These are phyloP conservation scores for Rhopalosiphum padi DNA, from an alignment of 1,140 invertebrate genomes.

Conservation along the genomic window DNA sequence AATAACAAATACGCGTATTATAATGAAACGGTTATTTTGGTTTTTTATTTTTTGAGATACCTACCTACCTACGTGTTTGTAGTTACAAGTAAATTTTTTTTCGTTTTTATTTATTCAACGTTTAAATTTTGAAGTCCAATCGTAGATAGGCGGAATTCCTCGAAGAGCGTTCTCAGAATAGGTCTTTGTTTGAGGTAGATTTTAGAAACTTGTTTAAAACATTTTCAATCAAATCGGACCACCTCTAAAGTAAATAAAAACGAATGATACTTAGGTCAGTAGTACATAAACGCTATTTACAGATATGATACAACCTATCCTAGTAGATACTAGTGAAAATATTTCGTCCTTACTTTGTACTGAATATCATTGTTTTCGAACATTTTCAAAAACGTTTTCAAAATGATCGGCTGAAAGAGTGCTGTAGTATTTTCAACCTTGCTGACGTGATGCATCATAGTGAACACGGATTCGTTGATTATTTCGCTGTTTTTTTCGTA, in stretches of 20 bases:
- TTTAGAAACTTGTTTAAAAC: conserved; percentile 30
- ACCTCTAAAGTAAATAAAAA: conserved; percentile 33
- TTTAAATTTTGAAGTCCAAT: neutral
- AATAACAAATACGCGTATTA: neutral
- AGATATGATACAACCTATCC: too few species aligned
- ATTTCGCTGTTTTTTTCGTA: conserved; percentile 10
- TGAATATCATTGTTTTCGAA: conserved; percentile 9
- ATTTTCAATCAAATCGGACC: conserved; percentile 41
- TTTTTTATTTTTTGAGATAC: neutral
- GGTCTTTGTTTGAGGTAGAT: neutral
- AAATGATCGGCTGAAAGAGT: conserved; percentile 31
- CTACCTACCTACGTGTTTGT: neutral
- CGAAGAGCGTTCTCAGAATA: neutral
- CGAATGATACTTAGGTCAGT: neutral
- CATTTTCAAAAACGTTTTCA: conserved; percentile 33
- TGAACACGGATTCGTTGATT: conserved; percentile 18
- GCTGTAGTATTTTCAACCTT: conserved; percentile 29
- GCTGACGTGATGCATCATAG: conserved; percentile 39
- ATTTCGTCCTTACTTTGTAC: conserved; percentile 6
- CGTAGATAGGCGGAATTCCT: neutral
- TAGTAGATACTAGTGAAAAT: neutral
- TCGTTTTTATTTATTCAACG: neutral
- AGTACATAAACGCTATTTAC: neutral
- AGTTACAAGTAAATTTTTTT: neutral
- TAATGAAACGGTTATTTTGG: neutral